A percentile compares a stretch with the other conserved stretches of the same genome.
phyloP scores from a whole-genome alignment of 1,140 invertebrate genomes.

The Harpegnathos saltator region DNA sequence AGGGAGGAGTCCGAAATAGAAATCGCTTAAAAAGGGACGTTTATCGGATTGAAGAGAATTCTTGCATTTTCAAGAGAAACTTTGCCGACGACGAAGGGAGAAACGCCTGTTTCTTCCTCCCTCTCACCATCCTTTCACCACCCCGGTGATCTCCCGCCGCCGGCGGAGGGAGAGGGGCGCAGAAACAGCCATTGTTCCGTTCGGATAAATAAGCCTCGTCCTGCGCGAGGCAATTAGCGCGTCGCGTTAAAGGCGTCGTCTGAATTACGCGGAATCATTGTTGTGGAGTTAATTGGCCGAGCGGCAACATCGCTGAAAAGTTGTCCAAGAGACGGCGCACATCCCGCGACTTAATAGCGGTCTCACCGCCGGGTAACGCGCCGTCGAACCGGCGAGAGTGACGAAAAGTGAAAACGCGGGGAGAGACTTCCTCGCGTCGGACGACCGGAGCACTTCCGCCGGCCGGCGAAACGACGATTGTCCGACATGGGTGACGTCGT shows the following conservation, averaged over 20 bases:
- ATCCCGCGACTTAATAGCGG: neutral
- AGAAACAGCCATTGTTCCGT: constrained; percentile 25
- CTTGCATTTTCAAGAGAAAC: constrained; percentile 44
- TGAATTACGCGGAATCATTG: constrained; percentile 11
- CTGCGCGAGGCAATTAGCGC: constrained; percentile 25
- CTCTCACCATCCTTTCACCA: no score
- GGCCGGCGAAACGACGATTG: no score
- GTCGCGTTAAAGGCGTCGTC: constrained; percentile 8
- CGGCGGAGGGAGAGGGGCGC: neutral
- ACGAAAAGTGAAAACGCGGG: neutral
- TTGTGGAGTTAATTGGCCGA: constrained; percentile 23
- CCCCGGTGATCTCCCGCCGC: neutral
- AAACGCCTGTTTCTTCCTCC: neutral
- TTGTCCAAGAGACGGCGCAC: neutral
- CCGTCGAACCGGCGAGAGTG: no score
- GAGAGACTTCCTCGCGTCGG: neutral
- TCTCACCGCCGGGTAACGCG: no score
- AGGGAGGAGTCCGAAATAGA: constrained; percentile 48
- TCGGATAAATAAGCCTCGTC: constrained; percentile 4
- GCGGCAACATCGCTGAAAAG: neutral
- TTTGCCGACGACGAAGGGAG: constrained; percentile 23
- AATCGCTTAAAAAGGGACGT: constrained; percentile 55
- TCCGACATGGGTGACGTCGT: no score
- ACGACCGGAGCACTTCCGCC: constrained; percentile 15
- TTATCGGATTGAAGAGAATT: constrained; percentile 53